phyloP scores from a whole-genome alignment of 2,797 vertebrate genomes.

The Micropoecilia bifurca region DNA sequence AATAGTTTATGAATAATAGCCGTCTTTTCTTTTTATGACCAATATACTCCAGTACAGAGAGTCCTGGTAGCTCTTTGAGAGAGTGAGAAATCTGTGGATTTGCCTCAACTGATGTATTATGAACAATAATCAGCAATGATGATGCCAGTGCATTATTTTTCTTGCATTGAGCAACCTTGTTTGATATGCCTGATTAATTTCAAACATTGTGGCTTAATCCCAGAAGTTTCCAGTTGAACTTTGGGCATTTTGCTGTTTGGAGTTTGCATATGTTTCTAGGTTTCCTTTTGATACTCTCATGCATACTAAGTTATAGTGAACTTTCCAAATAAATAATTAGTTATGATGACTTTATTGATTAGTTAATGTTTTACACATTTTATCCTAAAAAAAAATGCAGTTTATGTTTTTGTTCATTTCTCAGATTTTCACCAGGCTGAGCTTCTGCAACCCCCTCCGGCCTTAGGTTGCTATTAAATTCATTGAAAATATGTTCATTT shows the following conservation, averaged over 20 bases:
- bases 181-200: background rate
- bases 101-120: background rate
- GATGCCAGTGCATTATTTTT: background rate
- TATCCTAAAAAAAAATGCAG: background rate
- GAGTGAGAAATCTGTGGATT: background rate
- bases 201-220: background rate
- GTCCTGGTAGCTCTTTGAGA: background rate
- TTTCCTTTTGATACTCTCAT: background rate
- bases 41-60: background rate
- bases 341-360: background rate
- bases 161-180: background rate
- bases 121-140: background rate
- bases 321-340: background rate
- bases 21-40: no score
- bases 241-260: background rate
- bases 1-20: background rate
- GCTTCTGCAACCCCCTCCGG: background rate
- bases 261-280: background rate
- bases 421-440: background rate
- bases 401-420: background rate
- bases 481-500: constrained; percentile 21
- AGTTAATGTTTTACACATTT: background rate
- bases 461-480: background rate
- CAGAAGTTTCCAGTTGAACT: background rate
- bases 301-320: background rate